phyloP scores from a whole-genome alignment of 1,140 invertebrate species.

The Trichonephila inaurata region DNA sequence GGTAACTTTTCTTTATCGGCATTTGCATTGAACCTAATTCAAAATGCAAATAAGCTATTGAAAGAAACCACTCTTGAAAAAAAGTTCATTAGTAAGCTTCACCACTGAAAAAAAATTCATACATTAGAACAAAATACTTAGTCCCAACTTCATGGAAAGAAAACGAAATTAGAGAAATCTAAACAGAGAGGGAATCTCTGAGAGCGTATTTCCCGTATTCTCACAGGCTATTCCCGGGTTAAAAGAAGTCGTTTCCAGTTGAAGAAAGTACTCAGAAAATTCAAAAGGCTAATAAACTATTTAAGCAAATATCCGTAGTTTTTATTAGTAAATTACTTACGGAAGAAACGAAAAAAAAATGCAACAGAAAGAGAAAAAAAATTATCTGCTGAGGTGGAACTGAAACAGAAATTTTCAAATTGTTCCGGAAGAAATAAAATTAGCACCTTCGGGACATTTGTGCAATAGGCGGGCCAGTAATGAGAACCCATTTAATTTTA shows the following conservation, averaged over 20 bases:
- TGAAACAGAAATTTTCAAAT: slow-evolving; percentile 7
- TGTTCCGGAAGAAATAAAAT: slow-evolving; percentile 40
- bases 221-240: not conserved
- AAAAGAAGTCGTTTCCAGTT: slow-evolving; percentile 6
- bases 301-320: slow-evolving; percentile 57
- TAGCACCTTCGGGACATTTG: slow-evolving; percentile 16
- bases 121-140: not conserved
- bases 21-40: not conserved
- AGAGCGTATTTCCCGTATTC: not conserved
- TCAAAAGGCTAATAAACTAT: slow-evolving; percentile 61
- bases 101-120: not conserved
- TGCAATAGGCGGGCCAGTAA: not conserved
- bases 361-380: not conserved
- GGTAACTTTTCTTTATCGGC: not conserved
- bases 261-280: not conserved
- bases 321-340: slow-evolving; percentile 35
- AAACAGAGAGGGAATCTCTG: not conserved
- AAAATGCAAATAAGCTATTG: slow-evolving; percentile 20
- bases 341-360: not conserved
- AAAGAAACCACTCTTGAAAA: not conserved
- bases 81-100: not conserved
- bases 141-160: not conserved
- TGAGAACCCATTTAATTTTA: not conserved
- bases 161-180: slow-evolving; percentile 35
- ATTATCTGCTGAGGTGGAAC: not conserved